phyloP scores from a whole-genome alignment of 2,113 vertebrate species.

The Penelope pileata region DNA sequence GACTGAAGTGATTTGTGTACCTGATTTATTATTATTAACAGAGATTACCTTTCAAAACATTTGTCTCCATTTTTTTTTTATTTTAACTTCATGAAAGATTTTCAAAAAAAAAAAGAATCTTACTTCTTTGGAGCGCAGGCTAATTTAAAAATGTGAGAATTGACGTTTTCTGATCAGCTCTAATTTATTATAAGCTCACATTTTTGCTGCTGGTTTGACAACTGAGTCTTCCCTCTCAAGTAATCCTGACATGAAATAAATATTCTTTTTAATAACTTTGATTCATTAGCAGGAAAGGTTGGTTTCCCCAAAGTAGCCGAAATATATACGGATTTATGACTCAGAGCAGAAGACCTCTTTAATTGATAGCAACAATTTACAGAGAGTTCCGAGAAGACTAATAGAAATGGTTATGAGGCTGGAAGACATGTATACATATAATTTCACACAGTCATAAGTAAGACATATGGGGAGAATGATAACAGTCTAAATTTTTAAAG shows the following conservation, averaged over 20 bases:
- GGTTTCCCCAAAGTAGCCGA: constrained; percentile 30
- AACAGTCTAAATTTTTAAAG: constrained; percentile 72
- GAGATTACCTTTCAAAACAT: background rate
- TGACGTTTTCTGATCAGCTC: background rate
- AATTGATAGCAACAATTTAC: constrained; percentile 69
- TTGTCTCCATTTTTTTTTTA: background rate
- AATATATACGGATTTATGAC: constrained; percentile 60
- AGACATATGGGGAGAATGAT: constrained; percentile 65
- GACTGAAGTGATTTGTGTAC: background rate
- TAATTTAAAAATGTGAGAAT: background rate
- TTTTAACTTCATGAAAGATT: background rate
- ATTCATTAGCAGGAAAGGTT: constrained; percentile 51
- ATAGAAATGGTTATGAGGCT: constrained; percentile 66
- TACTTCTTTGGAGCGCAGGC: background rate
- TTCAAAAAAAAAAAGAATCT: background rate
- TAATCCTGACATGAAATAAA: constrained; percentile 38
- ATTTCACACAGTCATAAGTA: constrained; percentile 62
- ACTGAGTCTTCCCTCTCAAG: background rate
- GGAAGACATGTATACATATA: constrained; percentile 67
- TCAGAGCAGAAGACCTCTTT: constrained; percentile 52
- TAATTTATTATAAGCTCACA: background rate
- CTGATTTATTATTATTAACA: background rate
- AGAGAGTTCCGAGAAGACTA: constrained; percentile 67
- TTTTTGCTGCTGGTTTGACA: background rate
- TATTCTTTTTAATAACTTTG: constrained; percentile 46